Conservation (phyloP, 2,797 vertebrate species). For the Spondyliosoma cantharus region DNA sequence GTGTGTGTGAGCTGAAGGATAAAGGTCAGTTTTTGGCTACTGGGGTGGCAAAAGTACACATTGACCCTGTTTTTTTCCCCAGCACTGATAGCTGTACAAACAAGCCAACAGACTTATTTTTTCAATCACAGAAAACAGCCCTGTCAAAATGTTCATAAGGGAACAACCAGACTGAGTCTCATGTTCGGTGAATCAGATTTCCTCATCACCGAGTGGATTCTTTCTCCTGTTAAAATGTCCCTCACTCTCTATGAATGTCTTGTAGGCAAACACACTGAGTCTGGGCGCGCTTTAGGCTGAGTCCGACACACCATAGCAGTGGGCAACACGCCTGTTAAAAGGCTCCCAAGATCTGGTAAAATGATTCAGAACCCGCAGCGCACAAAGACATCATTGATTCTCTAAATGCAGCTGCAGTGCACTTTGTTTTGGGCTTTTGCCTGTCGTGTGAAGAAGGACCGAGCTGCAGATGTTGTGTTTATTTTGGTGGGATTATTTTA, state of each 20-base stretch:
- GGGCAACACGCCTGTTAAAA: slow-evolving; percentile 47
- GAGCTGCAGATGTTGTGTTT: slow-evolving; percentile 41
- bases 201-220: not conserved
- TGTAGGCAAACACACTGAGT: slow-evolving; percentile 15
- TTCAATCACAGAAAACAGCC: slow-evolving; percentile 33
- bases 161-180: not conserved
- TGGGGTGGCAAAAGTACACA: slow-evolving; percentile 34
- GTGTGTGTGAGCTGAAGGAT: slow-evolving; percentile 27
- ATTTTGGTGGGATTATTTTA: slow-evolving; percentile 18
- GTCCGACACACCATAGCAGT: slow-evolving; percentile 39
- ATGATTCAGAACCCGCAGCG: slow-evolving; percentile 70
- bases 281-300: slow-evolving; percentile 35
- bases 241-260: slow-evolving; percentile 11
- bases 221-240: not conserved
- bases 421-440: slow-evolving; percentile 42
- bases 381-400: slow-evolving; percentile 80
- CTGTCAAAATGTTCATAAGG: slow-evolving; percentile 3
- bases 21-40: slow-evolving; percentile 63
- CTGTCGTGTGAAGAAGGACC: slow-evolving; percentile 32
- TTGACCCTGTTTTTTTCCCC: slow-evolving; percentile 21
- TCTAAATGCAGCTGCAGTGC: slow-evolving; percentile 50
- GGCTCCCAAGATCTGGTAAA: slow-evolving; percentile 71
- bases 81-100: slow-evolving; percentile 43
- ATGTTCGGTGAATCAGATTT: slow-evolving; percentile 13
- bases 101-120: slow-evolving; percentile 10